Evolutionary conservation across 2,888 invertebrate genomes (phyloP).

Genomic region (Plebejus melissa): DNA sequence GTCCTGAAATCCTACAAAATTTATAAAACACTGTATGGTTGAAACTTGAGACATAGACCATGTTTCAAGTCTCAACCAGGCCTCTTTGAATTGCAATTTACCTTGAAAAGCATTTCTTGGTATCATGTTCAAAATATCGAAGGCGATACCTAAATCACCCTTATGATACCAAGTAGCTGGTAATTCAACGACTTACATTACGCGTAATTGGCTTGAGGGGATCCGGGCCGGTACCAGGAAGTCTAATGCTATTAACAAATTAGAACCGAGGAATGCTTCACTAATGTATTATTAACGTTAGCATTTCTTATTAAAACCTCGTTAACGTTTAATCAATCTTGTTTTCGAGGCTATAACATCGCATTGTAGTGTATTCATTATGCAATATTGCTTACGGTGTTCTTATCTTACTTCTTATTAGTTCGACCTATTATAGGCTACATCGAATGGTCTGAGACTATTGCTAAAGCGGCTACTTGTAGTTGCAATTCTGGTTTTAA

Average conservation of each 20-base stretch:
- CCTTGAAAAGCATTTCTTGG: not conserved
- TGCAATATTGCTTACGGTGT: too few relatives aligned
- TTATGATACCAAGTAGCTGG: not conserved
- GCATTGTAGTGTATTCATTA: too few relatives aligned
- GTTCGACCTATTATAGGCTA: too few relatives aligned
- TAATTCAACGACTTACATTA: not conserved
- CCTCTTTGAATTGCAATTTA: too few relatives aligned
- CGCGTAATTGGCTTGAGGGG: constrained; percentile 1
- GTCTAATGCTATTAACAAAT: constrained; percentile 17
- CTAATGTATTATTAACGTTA: not conserved
- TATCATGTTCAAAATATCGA: not conserved
- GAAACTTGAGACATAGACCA: not conserved
- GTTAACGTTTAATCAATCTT: not conserved
- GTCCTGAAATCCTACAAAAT: not conserved
- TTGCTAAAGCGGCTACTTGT: too few relatives aligned
- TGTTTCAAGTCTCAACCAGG: not conserved
- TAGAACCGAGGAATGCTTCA: not conserved
- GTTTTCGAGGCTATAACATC: too few relatives aligned
- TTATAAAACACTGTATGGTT: not conserved
- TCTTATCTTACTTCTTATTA: too few relatives aligned
- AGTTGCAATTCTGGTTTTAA: not conserved
- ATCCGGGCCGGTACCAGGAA: not conserved
- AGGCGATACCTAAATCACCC: not conserved
- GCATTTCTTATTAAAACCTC: not conserved
- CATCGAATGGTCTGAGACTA: too few relatives aligned